Percentiles rank a stretch among this genome's conserved stretches.
phyloP scores from a whole-genome alignment of 2,888 invertebrate genomes.

The Drosophila picticornis region DNA sequence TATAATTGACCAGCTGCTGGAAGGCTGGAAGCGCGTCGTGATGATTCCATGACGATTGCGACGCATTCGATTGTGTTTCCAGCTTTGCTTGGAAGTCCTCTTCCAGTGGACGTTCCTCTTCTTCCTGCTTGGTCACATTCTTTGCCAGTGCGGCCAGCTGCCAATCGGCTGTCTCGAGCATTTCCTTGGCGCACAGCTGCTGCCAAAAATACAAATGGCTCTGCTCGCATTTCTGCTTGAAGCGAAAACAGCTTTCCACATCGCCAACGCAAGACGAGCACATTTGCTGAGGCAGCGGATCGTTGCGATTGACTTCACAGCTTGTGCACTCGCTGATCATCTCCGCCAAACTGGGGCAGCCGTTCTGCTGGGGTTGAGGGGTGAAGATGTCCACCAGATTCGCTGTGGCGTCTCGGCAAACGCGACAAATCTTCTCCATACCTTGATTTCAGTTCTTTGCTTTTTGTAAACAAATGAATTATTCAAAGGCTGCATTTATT shows the following conservation, averaged over 20 bases:
- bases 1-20: not conserved
- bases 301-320: conserved; percentile 44
- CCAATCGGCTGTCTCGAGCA: conserved; percentile 62
- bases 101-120: not conserved
- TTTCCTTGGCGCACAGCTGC: conserved; percentile 70
- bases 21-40: not conserved
- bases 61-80: not conserved
- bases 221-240: conserved; percentile 78
- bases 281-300: conserved; percentile 72
- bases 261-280: conserved; percentile 69
- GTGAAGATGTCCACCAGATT: conserved; percentile 57
- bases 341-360: conserved; percentile 48
- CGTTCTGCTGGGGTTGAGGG: conserved; percentile 11
- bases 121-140: not conserved
- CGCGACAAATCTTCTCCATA: conserved; percentile 65
- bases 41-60: conserved; percentile 5
- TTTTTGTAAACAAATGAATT: conserved; percentile 37
- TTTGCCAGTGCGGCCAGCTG: conserved; percentile 10
- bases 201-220: conserved; percentile 64
- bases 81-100: conserved; percentile 4
- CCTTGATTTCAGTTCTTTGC: not conserved
- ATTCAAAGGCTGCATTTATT: conserved; percentile 2
- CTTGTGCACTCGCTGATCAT: conserved; percentile 68
- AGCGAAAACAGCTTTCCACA: conserved; percentile 67
- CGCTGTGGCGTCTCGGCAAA: conserved; percentile 51